A percentile compares a stretch with the other conserved stretches of the same genome.
Evolutionary conservation across 2,113 vertebrate genomes (phyloP).

Genomic region (Saguinus midas): DNA sequence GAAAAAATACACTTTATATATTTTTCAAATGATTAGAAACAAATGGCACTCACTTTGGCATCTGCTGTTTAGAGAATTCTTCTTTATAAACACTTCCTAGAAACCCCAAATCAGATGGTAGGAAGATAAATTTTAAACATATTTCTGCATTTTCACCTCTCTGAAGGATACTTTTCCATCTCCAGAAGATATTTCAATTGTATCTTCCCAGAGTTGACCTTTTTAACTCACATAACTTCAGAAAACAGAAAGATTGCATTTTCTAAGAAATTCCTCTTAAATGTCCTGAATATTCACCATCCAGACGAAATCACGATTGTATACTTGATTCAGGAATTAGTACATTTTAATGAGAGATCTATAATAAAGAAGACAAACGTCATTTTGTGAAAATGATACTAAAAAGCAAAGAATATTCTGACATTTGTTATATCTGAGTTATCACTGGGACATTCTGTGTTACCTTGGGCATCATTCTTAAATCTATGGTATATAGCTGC

Average conservation of each 20-base stretch:
- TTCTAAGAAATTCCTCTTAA: constrained; percentile 15
- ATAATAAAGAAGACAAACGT: background rate
- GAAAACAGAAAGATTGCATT: background rate
- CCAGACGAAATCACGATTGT: background rate
- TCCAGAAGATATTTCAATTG: background rate
- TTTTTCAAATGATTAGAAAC: background rate
- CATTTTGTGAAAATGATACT: constrained; percentile 18
- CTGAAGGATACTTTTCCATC: background rate
- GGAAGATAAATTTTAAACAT: constrained; percentile 2
- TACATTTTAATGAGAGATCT: background rate
- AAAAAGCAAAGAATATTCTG: background rate
- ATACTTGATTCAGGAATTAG: background rate
- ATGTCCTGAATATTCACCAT: background rate
- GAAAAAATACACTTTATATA: background rate
- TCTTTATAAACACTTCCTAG: background rate
- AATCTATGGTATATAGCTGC: background rate
- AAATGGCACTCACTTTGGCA: background rate
- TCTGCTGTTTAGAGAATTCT: background rate
- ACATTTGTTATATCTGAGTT: background rate
- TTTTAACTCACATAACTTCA: constrained; percentile 12
- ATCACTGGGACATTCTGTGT: background rate
- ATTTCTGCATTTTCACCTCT: background rate
- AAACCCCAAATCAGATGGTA: background rate
- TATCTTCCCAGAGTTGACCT: background rate
- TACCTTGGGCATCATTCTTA: background rate